These are phyloP conservation scores for Sturnus vulgaris DNA, from an alignment of 2,113 vertebrate genomes.

Conservation along the genomic window DNA sequence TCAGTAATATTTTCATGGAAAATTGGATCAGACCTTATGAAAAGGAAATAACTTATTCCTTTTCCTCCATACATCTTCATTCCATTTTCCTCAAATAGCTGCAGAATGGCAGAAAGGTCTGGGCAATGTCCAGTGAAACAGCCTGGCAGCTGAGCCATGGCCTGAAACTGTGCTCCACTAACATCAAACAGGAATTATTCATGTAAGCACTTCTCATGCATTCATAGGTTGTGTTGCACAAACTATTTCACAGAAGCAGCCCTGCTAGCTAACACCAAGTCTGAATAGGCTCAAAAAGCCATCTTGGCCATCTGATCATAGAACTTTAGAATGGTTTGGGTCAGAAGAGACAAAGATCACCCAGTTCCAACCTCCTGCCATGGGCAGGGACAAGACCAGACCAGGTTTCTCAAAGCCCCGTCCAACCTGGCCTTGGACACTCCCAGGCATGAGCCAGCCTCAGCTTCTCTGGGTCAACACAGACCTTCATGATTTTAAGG, in stretches of 20 bases:
- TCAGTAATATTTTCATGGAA: neutral
- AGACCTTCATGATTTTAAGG: neutral
- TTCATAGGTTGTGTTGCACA: neutral
- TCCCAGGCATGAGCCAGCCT: neutral
- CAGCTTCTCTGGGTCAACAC: neutral
- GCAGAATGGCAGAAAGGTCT: neutral
- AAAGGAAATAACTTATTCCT: neutral
- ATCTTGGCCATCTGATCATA: neutral
- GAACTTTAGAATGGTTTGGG: neutral
- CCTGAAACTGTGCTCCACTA: neutral
- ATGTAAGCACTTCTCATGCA: neutral
- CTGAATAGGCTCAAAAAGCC: neutral
- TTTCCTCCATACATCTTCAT: neutral
- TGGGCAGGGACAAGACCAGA: neutral
- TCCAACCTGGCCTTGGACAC: neutral
- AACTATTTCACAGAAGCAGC: neutral
- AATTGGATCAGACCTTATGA: neutral
- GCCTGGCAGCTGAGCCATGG: neutral
- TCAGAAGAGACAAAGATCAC: neutral
- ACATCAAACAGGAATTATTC: neutral
- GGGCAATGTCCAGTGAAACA: neutral
- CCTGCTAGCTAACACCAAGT: neutral
- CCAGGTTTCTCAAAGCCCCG: neutral
- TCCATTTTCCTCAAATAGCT: neutral
- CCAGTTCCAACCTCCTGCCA: neutral